These are phyloP conservation scores for Piezodorus guildinii DNA, from an alignment of 1,140 invertebrate genomes.

Conservation along the genomic window DNA sequence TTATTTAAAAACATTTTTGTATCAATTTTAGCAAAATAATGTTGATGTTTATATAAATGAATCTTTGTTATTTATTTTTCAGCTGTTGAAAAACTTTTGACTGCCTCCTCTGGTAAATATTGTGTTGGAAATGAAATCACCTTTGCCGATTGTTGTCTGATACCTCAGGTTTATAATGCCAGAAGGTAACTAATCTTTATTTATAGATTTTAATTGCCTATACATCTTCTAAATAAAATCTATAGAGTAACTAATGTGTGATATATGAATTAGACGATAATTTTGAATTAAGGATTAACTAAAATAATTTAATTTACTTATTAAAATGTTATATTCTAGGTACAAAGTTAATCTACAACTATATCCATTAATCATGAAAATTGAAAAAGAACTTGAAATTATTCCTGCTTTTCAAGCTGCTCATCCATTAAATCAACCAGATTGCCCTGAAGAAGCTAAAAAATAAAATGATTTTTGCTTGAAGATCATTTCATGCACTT, in stretches of 20 bases:
- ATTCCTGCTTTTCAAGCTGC: conserved; percentile 79
- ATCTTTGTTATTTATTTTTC: conserved; percentile 7
- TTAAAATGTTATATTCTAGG: conserved; percentile 12
- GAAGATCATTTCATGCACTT: too few relatives aligned
- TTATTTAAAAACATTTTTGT: too few relatives aligned
- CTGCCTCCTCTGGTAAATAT: conserved; percentile 77
- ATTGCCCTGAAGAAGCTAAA: conserved; percentile 67
- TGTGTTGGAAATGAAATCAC: conserved; percentile 89
- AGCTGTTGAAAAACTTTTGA: conserved; percentile 79
- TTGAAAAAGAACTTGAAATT: conserved; percentile 73
- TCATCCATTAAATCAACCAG: conserved; percentile 79
- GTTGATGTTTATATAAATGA: background rate
- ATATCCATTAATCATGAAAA: conserved; percentile 78
- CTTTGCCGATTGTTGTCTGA: conserved; percentile 86
- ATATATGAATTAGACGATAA: background rate
- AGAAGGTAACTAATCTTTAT: conserved; percentile 44
- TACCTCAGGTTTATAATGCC: conserved; percentile 88
- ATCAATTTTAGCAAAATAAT: too few relatives aligned
- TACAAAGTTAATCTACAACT: conserved; percentile 82
- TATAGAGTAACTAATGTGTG: too few relatives aligned
- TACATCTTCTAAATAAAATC: too few relatives aligned
- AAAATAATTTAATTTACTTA: background rate
- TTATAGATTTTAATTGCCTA: background rate
- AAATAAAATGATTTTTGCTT: conserved; percentile 20
- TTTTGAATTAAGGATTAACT: background rate